These are phyloP conservation scores for Pentalonia nigronervosa DNA, from an alignment of 1,140 invertebrate genomes.

Conservation along the genomic window DNA sequence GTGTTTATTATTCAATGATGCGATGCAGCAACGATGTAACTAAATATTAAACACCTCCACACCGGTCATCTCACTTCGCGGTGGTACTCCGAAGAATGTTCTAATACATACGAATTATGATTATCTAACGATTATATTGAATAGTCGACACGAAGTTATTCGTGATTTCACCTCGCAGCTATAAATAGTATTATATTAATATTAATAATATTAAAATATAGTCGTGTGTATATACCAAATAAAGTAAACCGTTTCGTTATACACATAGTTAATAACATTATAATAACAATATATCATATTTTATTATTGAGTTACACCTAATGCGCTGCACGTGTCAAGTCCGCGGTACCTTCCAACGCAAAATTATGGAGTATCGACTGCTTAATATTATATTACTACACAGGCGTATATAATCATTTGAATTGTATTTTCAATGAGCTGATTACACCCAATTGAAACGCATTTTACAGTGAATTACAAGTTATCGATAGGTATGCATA, in stretches of 20 bases:
- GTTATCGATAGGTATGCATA: not conserved
- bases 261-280: not conserved
- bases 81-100: not conserved
- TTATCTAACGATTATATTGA: not conserved
- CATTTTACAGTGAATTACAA: not conserved
- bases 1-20: too few species aligned
- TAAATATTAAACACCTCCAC: not conserved
- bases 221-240: not conserved
- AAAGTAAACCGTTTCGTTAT: not conserved
- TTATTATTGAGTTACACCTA: not conserved
- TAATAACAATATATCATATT: not conserved
- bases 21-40: not conserved
- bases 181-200: not conserved
- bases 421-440: not conserved
- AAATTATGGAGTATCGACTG: too few species aligned
- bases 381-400: too few species aligned
- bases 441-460: not conserved
- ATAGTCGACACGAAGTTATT: not conserved
- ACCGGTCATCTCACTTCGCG: not conserved
- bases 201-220: not conserved
- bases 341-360: too few species aligned
- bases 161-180: not conserved
- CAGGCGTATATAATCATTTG: not conserved
- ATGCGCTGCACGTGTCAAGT: not conserved
- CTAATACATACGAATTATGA: constrained; percentile 15